A percentile compares a stretch with the other conserved stretches of the same genome.
These are phyloP conservation scores for Gymnoscelis rufifasciata DNA, from an alignment of 2,888 invertebrate genomes.

Conservation along the genomic window DNA sequence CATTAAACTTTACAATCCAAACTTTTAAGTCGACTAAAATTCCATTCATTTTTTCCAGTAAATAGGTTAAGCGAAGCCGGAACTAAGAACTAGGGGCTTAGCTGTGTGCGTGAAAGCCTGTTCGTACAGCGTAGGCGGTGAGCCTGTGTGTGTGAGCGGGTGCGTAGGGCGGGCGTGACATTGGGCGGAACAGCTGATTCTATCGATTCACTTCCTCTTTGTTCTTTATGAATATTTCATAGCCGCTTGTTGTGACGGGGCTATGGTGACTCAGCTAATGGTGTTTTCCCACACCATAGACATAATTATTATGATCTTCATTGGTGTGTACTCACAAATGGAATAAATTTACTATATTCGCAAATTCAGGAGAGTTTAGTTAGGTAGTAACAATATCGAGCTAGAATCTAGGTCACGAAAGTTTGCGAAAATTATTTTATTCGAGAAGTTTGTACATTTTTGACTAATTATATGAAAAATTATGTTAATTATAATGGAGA, in stretches of 20 bases:
- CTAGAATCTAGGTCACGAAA: too few species aligned
- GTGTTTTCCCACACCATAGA: background rate
- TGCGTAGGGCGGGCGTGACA: constrained; percentile 59
- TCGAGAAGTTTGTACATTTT: too few species aligned
- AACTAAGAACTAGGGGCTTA: constrained; percentile 4
- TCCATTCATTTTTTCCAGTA: constrained; percentile 14
- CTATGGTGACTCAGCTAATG: constrained; percentile 5
- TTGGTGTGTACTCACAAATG: too few species aligned
- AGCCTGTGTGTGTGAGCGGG: constrained; percentile 17
- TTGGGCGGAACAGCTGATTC: constrained; percentile 74
- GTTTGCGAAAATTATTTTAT: too few species aligned
- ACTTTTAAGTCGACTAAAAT: constrained; percentile 4
- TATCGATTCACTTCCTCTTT: constrained; percentile 74
- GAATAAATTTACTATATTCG: too few species aligned
- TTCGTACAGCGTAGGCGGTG: background rate
- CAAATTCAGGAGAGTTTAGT: too few species aligned
- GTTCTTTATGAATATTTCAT: constrained; percentile 72
- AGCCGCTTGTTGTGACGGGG: constrained; percentile 47
- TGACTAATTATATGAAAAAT: too few species aligned
- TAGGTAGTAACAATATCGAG: too few species aligned
- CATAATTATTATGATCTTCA: background rate
- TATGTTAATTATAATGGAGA: too few species aligned
- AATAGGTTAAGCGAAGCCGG: constrained; percentile 8
- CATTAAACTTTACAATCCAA: background rate
- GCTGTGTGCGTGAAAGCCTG: constrained; percentile 12